Evolutionary conservation across 2,888 invertebrate species (phyloP), one percentile per base, ranked within the genome.

Genomic region (Gnatocerus cornutus): DNA sequence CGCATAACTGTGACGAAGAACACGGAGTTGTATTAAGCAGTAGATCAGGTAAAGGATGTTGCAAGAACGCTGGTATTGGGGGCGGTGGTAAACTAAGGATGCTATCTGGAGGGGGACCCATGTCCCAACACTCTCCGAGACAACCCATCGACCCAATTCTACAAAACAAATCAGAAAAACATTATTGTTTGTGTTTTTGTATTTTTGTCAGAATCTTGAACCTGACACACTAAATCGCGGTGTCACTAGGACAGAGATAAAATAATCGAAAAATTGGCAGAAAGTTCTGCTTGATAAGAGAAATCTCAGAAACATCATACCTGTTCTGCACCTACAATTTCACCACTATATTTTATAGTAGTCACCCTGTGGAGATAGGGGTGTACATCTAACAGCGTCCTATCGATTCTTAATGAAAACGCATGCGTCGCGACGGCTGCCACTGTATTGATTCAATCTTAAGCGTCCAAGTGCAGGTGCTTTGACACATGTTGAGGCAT

Each of bases 51-150:
- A 87, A 73, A 61, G 82, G 80, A 58, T 86, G 85, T 73, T 88
- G 87, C 62, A 95, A 86, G 85, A 94, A 94, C 0, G 91, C 88
- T 1, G 95, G 95, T 74, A 93, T 87, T 0, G 95, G 95, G 0
- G 95, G 95, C 43, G 95, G 95, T 5, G 95, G 95, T 87, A 95
- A 91, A 78, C 91, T 91, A 59, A 94, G 86, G 74, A 95, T 94
- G 68, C 89, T 91, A 84, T 95, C 93, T 0, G 95, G 95, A 0
- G 95, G 95, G 0, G 93, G 93, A 5, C 91, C 92, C 72, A 91
- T 84, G 84, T 89, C 87, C 82, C 89, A 87, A 81, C 85, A 85
- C 64, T 90, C 89, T 67, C 88, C 85, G 76, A 89, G 86, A 79
- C 90, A 90, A 70, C 87, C 84, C 89, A 90, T 89, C 58, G 12